Percentiles rank a stretch among this genome's conserved stretches.
Conservation (phyloP, 2,113 vertebrate species). For the Prinia subflava region DNA sequence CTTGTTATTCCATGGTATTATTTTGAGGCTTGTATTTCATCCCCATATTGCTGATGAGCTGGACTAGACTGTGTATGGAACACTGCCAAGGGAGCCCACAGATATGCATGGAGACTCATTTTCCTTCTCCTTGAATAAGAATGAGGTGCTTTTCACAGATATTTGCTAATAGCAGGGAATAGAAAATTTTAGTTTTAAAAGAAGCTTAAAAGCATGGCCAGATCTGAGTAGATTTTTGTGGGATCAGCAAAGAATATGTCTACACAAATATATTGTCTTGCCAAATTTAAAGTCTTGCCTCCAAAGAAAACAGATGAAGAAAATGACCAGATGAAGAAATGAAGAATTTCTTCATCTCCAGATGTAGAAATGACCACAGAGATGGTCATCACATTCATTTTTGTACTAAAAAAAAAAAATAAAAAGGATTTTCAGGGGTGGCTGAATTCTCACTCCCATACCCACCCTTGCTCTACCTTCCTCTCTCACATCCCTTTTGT, state of each 20-base stretch:
- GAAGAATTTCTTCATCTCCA: too few species aligned
- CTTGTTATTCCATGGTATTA: background rate
- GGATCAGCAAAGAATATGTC: background rate
- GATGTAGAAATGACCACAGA: background rate
- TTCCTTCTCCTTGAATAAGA: background rate
- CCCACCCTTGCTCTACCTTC: accelerated
- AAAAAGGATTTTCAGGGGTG: background rate
- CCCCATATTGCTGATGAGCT: background rate
- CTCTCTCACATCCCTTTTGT: background rate
- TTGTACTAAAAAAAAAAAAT: background rate
- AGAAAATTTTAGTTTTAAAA: background rate
- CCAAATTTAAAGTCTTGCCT: background rate
- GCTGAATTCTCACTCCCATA: background rate
- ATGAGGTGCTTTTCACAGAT: background rate
- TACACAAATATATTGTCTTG: background rate
- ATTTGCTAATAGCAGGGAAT: background rate
- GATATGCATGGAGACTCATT: background rate
- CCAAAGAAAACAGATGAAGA: too few species aligned
- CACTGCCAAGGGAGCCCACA: background rate
- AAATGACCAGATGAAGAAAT: background rate
- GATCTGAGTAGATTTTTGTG: background rate
- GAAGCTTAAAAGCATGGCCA: background rate
- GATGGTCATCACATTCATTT: background rate
- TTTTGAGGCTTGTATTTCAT: background rate
- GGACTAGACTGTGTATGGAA: background rate